phyloP scores from a whole-genome alignment of 1,140 invertebrate species.

The Ceratina australensis region DNA sequence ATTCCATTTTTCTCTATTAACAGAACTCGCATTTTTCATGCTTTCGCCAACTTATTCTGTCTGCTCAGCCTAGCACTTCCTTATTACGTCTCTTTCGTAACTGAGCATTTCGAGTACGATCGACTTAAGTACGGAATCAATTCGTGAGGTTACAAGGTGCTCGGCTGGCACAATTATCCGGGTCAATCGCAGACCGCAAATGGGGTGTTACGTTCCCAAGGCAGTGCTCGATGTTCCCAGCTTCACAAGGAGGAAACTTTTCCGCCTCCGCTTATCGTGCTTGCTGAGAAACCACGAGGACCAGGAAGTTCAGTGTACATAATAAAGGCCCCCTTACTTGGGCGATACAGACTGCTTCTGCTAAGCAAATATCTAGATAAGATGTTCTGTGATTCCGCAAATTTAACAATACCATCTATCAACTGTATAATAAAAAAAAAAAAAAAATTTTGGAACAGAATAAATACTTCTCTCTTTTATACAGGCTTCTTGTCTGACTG shows the following conservation, averaged over 20 bases:
- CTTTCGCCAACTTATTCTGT: background rate
- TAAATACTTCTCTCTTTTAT: too few relatives aligned
- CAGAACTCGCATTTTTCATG: too few relatives aligned
- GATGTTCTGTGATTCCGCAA: too few relatives aligned
- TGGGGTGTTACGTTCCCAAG: constrained; percentile 9
- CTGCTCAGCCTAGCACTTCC: too few relatives aligned
- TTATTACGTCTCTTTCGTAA: background rate
- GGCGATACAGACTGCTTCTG: background rate
- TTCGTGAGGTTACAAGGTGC: constrained; percentile 37
- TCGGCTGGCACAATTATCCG: constrained; percentile 31
- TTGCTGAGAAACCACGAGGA: constrained; percentile 4
- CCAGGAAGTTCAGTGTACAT: constrained; percentile 1
- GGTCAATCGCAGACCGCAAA: constrained; percentile 36
- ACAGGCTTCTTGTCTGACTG: too few relatives aligned
- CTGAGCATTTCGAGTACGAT: background rate
- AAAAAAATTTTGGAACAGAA: too few relatives aligned
- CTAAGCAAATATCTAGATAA: too few relatives aligned
- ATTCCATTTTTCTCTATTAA: too few relatives aligned
- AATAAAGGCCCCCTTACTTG: background rate
- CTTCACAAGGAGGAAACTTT: constrained; percentile 27
- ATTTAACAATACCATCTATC: too few relatives aligned
- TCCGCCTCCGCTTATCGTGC: background rate
- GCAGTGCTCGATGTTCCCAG: constrained; percentile 12
- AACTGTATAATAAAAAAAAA: too few relatives aligned
- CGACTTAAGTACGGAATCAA: constrained; percentile 25